Percentiles rank a stretch among this genome's conserved stretches.
Conservation (phyloP, 2,888 invertebrate species). For the Nemurella pictetii region DNA sequence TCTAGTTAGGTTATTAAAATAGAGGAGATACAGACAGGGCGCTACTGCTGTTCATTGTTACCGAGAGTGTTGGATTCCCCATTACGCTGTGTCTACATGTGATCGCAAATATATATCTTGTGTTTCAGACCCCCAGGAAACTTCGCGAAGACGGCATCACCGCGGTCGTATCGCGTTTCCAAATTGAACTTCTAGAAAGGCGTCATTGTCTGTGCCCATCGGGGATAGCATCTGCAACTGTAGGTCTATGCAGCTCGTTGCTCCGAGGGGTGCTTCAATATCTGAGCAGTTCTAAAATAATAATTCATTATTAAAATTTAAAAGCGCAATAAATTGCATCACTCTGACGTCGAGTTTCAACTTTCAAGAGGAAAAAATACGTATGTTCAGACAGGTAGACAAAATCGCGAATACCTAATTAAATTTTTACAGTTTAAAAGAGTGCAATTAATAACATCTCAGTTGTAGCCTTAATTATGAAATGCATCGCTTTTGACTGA, state of each 20-base stretch:
- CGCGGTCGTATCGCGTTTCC: background rate
- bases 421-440: background rate
- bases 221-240: background rate
- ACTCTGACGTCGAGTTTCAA: background rate
- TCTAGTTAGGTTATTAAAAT: background rate
- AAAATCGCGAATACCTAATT: background rate
- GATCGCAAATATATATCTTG: background rate
- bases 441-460: background rate
- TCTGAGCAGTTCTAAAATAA: background rate
- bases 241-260: background rate
- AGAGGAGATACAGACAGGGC: background rate
- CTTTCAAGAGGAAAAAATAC: background rate
- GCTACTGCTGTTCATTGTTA: background rate
- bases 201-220: background rate
- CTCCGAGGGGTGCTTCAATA: background rate
- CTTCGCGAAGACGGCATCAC: background rate
- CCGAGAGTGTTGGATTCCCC: background rate
- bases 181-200: background rate
- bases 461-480: background rate
- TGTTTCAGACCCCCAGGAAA: background rate
- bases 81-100: background rate
- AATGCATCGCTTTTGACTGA: background rate
- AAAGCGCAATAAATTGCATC: background rate
- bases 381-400: too few relatives aligned
- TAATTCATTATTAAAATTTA: background rate